Evolutionary conservation across 2,888 invertebrate species (phyloP).

Genomic region (Brachyptera putata): DNA sequence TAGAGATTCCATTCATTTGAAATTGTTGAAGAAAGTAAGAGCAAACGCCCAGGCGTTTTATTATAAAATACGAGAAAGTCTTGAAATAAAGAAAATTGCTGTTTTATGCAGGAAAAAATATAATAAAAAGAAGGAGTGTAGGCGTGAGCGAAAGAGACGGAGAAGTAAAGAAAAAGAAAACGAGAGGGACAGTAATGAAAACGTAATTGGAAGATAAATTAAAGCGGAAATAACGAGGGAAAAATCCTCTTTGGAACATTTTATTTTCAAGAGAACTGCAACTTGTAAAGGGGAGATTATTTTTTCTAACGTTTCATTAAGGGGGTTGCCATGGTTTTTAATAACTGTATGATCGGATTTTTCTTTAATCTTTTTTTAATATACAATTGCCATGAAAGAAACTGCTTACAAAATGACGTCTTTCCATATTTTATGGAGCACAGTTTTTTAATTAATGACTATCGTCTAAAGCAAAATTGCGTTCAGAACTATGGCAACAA

Average conservation of each 20-base stretch:
- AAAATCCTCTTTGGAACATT: slow-evolving; percentile 14
- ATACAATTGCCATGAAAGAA: not conserved
- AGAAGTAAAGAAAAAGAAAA: not conserved
- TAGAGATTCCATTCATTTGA: slow-evolving; percentile 30
- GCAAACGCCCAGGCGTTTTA: slow-evolving; percentile 24
- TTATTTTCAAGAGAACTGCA: slow-evolving; percentile 13
- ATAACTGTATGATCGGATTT: slow-evolving; percentile 4
- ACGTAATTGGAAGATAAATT: slow-evolving; percentile 31
- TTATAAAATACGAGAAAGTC: slow-evolving; percentile 30
- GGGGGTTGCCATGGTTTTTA: slow-evolving; percentile 18
- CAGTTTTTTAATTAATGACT: not conserved
- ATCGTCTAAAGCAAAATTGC: no score
- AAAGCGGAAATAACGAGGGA: slow-evolving; percentile 29
- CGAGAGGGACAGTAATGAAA: slow-evolving; percentile 19
- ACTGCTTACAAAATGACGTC: not conserved
- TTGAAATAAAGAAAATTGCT: slow-evolving; percentile 31
- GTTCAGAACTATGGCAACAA: no score
- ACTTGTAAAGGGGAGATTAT: slow-evolving; percentile 6
- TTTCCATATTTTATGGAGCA: not conserved
- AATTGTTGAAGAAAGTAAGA: slow-evolving; percentile 29
- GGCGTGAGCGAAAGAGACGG: slow-evolving; percentile 3
- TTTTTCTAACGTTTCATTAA: not conserved
- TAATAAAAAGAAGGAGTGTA: slow-evolving; percentile 3
- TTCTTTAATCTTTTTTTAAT: slow-evolving; percentile 8
- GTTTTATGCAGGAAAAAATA: slow-evolving; percentile 27